These are phyloP conservation scores for Xanthorhoe designata DNA, from an alignment of 2,888 invertebrate species.

Conservation along the genomic window DNA sequence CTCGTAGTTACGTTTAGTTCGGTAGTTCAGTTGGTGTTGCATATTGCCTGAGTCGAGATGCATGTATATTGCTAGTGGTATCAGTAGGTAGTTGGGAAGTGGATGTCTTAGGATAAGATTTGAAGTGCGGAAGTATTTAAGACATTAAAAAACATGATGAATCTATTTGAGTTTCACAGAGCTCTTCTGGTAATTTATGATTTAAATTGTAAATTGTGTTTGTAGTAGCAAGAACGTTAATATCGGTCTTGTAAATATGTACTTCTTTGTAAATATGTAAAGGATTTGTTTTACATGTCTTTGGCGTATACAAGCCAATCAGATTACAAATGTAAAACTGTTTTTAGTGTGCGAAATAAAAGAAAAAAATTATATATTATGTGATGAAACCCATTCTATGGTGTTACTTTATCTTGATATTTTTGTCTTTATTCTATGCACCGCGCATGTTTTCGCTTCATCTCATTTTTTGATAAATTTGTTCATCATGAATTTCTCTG, in stretches of 20 bases:
- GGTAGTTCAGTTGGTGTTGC: not conserved
- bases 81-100: not conserved
- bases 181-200: constrained; percentile 10
- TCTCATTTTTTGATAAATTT: not conserved
- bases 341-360: too few relatives aligned
- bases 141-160: constrained; percentile 14
- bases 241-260: too few relatives aligned
- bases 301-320: too few relatives aligned
- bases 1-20: not conserved
- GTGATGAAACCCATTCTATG: too few relatives aligned
- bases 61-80: not conserved
- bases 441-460: not conserved
- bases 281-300: too few relatives aligned
- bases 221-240: too few relatives aligned
- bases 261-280: too few relatives aligned
- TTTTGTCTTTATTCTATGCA: too few relatives aligned
- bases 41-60: not conserved
- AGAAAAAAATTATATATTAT: too few relatives aligned
- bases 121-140: not conserved
- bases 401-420: too few relatives aligned
- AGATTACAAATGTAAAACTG: too few relatives aligned
- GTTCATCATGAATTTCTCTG: not conserved
- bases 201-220: not conserved
- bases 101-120: not conserved
- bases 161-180: constrained; percentile 24